A percentile compares a stretch with the other conserved stretches of the same genome.
These are phyloP conservation scores for Drosophila busckii DNA, from an alignment of 1,140 invertebrate genomes.

Conservation along the genomic window DNA sequence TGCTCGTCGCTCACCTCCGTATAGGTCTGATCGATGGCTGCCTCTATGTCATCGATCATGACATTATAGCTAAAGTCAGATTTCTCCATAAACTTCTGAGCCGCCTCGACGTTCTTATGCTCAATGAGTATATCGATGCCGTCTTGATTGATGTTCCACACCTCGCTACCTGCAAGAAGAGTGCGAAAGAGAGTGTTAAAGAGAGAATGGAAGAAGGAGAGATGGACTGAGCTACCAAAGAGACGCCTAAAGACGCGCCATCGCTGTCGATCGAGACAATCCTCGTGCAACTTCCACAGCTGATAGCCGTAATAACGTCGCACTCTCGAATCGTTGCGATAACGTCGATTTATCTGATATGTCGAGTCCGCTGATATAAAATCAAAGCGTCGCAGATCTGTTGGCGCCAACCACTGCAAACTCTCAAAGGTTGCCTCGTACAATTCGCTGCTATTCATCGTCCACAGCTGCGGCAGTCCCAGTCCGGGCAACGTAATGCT, in stretches of 20 bases:
- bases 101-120: conserved; percentile 80
- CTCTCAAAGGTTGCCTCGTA: conserved; percentile 65
- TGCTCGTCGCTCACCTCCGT: conserved; percentile 81
- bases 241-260: conserved; percentile 41
- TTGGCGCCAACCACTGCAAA: conserved; percentile 63
- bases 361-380: conserved; percentile 60
- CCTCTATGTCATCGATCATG: conserved; percentile 86
- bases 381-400: conserved; percentile 59
- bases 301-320: conserved; percentile 58
- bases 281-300: conserved; percentile 71
- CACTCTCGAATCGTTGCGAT: conserved; percentile 51
- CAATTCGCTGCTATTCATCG: conserved; percentile 51
- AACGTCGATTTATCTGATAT: conserved; percentile 70
- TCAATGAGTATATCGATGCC: conserved; percentile 82
- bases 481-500: conserved; percentile 48
- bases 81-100: conserved; percentile 80
- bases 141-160: conserved; percentile 77
- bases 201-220: not conserved
- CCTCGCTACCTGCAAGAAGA: conserved; percentile 54
- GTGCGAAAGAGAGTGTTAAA: not conserved
- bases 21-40: conserved; percentile 88
- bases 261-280: conserved; percentile 29
- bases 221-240: conserved; percentile 48
- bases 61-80: conserved; percentile 83
- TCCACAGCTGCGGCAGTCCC: conserved; percentile 37